Percentiles rank a stretch among this genome's conserved stretches.
Conservation (phyloP, 1,140 invertebrate genomes). For the Popillia japonica region DNA sequence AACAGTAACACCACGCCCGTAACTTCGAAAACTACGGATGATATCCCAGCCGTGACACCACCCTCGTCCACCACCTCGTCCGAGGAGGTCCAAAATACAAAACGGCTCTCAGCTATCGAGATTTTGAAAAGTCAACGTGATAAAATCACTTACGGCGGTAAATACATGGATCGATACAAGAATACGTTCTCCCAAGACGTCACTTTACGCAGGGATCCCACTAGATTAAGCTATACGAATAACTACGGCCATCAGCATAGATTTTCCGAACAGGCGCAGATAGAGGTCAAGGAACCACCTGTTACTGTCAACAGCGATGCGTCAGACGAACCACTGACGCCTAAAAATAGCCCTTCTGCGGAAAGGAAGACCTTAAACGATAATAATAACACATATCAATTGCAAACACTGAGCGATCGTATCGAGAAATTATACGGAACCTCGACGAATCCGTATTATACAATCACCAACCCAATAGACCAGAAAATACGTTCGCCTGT, state of each 20-base stretch:
- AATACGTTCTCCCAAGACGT: slow-evolving; percentile 50
- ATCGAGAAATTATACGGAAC: slow-evolving; percentile 32
- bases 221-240: background rate
- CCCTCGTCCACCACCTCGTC: background rate
- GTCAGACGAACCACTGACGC: background rate
- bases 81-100: background rate
- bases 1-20: slow-evolving; percentile 32
- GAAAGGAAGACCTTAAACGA: background rate
- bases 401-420: slow-evolving; percentile 32
- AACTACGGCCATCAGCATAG: background rate
- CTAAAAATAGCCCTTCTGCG: slow-evolving; percentile 30
- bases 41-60: background rate
- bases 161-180: slow-evolving; percentile 57
- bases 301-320: background rate
- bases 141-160: slow-evolving; percentile 53
- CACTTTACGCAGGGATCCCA: background rate
- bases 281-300: background rate
- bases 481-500: slow-evolving; percentile 32
- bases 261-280: background rate
- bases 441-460: background rate
- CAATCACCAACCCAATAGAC: slow-evolving; percentile 17
- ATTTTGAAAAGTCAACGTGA: slow-evolving; percentile 54
- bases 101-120: slow-evolving; percentile 39
- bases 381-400: background rate
- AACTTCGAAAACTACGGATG: slow-evolving; percentile 8